Evolutionary conservation across 2,888 invertebrate species (phyloP).

Genomic region (Arge pagana): DNA sequence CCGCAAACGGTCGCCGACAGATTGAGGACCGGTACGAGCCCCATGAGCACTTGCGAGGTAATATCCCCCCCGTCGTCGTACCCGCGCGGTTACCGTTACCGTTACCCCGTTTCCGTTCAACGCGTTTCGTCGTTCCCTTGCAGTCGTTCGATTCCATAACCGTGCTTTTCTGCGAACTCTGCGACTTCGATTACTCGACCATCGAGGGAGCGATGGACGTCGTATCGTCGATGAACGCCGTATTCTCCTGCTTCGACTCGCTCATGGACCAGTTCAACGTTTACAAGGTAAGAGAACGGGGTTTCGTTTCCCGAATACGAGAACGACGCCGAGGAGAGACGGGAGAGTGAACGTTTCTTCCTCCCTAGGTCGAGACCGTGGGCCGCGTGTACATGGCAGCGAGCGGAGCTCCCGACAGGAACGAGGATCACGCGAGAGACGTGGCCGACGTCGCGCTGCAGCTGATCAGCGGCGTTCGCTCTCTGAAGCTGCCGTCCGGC

Average conservation of each 20-base stretch:
- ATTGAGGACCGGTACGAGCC: constrained; percentile 74
- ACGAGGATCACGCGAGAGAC: constrained; percentile 74
- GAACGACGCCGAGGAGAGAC: neutral
- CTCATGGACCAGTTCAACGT: constrained; percentile 83
- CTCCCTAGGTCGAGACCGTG: constrained; percentile 84
- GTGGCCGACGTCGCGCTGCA: constrained; percentile 80
- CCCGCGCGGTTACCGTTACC: neutral
- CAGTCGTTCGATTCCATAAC: constrained; percentile 79
- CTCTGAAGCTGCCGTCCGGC: constrained; percentile 66
- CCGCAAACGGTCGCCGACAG: constrained; percentile 84
- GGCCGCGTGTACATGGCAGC: constrained; percentile 93
- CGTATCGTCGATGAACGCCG: constrained; percentile 82
- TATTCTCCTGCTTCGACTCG: constrained; percentile 83
- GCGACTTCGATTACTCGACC: constrained; percentile 65
- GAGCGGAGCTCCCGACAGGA: constrained; percentile 82
- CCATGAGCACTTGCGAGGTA: constrained; percentile 81
- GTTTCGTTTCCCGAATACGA: no score
- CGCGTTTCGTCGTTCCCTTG: constrained; percentile 35
- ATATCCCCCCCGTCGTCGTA: no score
- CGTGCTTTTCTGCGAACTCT: constrained; percentile 79
- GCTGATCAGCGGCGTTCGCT: constrained; percentile 71
- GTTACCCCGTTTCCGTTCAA: constrained; percentile 36
- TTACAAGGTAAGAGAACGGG: constrained; percentile 82
- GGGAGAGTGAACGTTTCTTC: neutral
- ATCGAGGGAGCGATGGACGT: constrained; percentile 74